Base-by-base conservation (phyloP, 2,113 vertebrate genomes). In the Lophius piscatorius region DNA sequence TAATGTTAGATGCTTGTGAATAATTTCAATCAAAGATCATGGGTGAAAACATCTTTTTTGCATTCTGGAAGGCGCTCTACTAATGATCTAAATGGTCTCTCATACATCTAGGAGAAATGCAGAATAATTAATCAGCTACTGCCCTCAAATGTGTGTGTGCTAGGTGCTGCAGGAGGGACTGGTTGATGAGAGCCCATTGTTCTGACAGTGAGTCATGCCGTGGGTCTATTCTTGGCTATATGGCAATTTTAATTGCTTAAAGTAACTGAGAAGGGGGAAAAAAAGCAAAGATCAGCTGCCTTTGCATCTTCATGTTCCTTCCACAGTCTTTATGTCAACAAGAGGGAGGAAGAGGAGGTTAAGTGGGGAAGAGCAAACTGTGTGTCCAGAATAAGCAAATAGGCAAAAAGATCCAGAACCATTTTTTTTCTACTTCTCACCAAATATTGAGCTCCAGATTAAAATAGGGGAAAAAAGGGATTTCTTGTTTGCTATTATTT, bases 151-250 rank as follows among this genome's bases (percentile, higher is more conserved):
- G 35, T 48, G 35, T 60, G 46, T 35, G 29, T 59, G 3, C 33
- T 13, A 14, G 33, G 14, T 35, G 33, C 11, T 31, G 29, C 8
- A 31, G 29, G 29, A 31, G 29, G 29, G 6, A 10, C 29, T 31
- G 21, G 16, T 35, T 39, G 33, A 62, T 59, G 17, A 46, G 17
- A 54, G 58, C 64, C 57, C 49, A 52, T 56, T 28, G 44, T 46
- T 49, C 22, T 56, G 22, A n/a, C 18, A 61, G 40, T 75, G 76
- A 78, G 16, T 85, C 83, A 81, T 14, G 0, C n/a, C 21, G 48
- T 10, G 11, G 29, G 2, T 31, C 9, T 49, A 29, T 28, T 62
- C 33, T 61, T 2, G 24, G 54, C 50, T 42, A 42, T 6, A 11
- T 14, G 16, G 22, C 59, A 35, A 28, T 34, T 67, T 68, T 44